Evolutionary conservation across 2,797 vertebrate genomes (phyloP), one percentile per base, ranked within the genome.

Genomic region (Oophaga sylvatica): DNA sequence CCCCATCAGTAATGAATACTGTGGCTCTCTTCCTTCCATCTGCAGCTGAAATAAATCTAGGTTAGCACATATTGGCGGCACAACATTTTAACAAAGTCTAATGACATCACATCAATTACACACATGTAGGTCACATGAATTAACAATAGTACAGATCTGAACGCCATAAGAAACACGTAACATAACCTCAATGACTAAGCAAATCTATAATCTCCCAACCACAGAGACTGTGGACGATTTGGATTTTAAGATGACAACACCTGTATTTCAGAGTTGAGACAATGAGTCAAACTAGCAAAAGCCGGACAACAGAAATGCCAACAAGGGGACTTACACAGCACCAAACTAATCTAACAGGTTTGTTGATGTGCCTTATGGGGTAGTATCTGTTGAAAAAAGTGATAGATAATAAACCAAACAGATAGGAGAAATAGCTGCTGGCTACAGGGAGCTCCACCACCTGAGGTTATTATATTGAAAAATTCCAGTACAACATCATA

Each of bases 81-180:
- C 31, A 75, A 76, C 71, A n/a, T 60, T 63, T 26, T 65, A 60
- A 63, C 83, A 53, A 84, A 53, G 71, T 65, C 71, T 63, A 87
- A 41, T 82, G 71, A 87, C 45, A 87, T 83, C 60, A 82, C 20
- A 87, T 70, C 15, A 57, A 31, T 82, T 57, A 65, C 16, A 83
- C 31, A 63, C 83, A 89, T 86, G 31, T 87, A 87, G 88, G 84
- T 87, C 88, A 83, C 19, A 59, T 71, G 19, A 65, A 62, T 22
- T 45, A 67, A 65, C 53, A 48, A 48, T 35, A 56, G 78, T 59
- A 45, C 56, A 83, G n/a, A 63, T 68, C 31, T 65, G 80, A 57
- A 60, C 22, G n/a, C 57, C 31, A 75, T 13, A 75, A 70, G 31
- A 12, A 73, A 73, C 70, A 41, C 6, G 41, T 65, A 78, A 78